Conservation (phyloP, 2,888 invertebrate genomes). For the Nomada ferruginata region DNA sequence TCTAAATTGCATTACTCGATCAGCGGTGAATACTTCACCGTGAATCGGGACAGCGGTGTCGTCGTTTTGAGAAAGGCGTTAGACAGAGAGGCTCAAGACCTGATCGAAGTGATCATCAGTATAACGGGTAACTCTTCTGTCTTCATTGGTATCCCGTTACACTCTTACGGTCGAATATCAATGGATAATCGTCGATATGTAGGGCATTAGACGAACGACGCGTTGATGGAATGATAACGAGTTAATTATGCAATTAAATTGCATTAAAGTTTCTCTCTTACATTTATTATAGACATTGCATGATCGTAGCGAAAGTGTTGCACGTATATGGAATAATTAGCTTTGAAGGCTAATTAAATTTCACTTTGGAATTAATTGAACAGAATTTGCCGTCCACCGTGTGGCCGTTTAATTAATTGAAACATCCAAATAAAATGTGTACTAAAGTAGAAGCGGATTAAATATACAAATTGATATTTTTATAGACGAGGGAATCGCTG, state of each 20-base stretch:
- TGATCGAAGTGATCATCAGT: slow-evolving; percentile 92
- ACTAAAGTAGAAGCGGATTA: not conserved
- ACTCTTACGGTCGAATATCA: slow-evolving; percentile 35
- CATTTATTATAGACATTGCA: not conserved
- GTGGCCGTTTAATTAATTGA: not conserved
- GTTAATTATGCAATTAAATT: not conserved
- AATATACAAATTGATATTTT: slow-evolving; percentile 5
- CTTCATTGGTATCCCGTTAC: slow-evolving; percentile 44
- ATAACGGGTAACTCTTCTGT: slow-evolving; percentile 87
- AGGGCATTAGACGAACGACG: slow-evolving; percentile 15
- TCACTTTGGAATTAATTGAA: not conserved
- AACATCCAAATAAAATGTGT: too few species aligned
- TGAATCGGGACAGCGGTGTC: slow-evolving; percentile 91
- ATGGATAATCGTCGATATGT: slow-evolving; percentile 34
- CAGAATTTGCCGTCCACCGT: too few species aligned
- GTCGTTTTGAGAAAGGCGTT: slow-evolving; percentile 89
- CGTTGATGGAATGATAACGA: not conserved
- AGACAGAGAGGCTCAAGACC: slow-evolving; percentile 89
- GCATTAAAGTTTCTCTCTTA: not conserved
- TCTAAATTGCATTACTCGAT: slow-evolving; percentile 91
- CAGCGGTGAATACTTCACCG: slow-evolving; percentile 92
- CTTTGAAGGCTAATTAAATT: not conserved
- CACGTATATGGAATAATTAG: too few species aligned
- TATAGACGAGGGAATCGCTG: slow-evolving; percentile 89
- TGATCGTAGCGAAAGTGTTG: not conserved